Evolutionary conservation across 2,113 vertebrate genomes (phyloP), one percentile per base, ranked within the genome.

Genomic region (Burhinus bistriatus): DNA sequence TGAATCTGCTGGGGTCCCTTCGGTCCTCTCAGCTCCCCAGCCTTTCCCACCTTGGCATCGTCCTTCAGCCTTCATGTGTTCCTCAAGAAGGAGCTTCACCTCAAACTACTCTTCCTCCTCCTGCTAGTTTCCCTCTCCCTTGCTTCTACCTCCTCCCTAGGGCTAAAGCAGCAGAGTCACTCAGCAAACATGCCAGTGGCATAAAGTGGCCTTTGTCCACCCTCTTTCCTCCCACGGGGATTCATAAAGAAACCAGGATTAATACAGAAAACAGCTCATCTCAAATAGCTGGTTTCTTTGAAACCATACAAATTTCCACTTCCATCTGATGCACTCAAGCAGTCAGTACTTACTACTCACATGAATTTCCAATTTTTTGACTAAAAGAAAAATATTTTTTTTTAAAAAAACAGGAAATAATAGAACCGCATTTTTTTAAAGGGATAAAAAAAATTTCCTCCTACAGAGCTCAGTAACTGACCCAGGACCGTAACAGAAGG

Each of bases 121-220:
- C 40, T 5, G 0, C 18, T 5, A 47, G 40, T 25, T 68, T 75
- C 66, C 40, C 8, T 1, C 44, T 90, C 22, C n/a, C 14, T 47
- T 58, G 22, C 45, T 92, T 45, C 93, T 19, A 62, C 32, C 69
- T 91, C 77, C 77, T 87, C 57, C 81, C 22, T 13, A 22, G 9
- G 38, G 36, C 71, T 77, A 49, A 70, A 65, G 71, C 86, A 83
- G 51, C 59, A 80, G 29, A 62, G 54, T 73, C 45, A 80, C 17
- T 73, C 58, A 75, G 84, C 79, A 94, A 95, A 93, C 73, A 89
- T 0, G 1, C 42, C 82, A 77, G 65, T 4, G 16, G 85, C 51
- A 87, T 55, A 83, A 95, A 93, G 78, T 58, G 80, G 68, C 76
- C 93, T 94, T 94, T 97, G 82, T 89, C 86, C 52, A 2, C 68